Evolutionary conservation across 2,888 invertebrate genomes (phyloP), one percentile per base, ranked within the genome.

Genomic region (Zeuzera pyrina): DNA sequence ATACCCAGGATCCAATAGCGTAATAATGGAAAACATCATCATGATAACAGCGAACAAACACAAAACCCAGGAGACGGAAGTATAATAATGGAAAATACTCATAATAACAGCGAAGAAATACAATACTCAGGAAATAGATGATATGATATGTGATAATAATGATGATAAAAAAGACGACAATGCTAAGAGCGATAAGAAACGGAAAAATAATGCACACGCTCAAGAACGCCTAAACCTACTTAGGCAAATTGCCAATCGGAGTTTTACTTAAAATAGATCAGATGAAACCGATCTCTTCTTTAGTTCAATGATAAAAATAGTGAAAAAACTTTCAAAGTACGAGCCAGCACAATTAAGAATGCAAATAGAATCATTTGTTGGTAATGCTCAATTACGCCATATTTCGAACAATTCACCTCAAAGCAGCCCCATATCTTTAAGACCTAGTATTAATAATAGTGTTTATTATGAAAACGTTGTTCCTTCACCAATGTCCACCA

Each of bases 241-340:
- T 12, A 34, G 26, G 19, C 19, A 19, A 19, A 19, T 19, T 19
- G 19, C 23, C 23, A 19, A 37, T 8, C 31, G 29, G 24, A 36
- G 36, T 15, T 23, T 32, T 27, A 32, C 38, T 21, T 35, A 33
- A 41, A 33, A 14, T 36, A 40, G 27, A 15, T 39, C 44, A 34
- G 51, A 54, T 34, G 51, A 54, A 45, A 52, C 12, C 26, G 54
- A 55, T 30, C 38, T 52, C 19, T 57, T 55, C 28, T 57, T 57
- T 26, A 30, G 36, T 31, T 48, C 52, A 2, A 60, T 59, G 50
- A 48, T 54, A 23, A 57, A 54, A 47, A 57, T 57, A 21, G 50
- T 49, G 24, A 57, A 57, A 31, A 53, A 49, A 29, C 42, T 59
- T 21, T 53, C 56, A 28, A 32, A 27, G 10, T 45, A 43, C 30